Evolutionary conservation across 2,888 invertebrate species (phyloP), one percentile per base, ranked within the genome.

Genomic region (Leuctra nigra): DNA sequence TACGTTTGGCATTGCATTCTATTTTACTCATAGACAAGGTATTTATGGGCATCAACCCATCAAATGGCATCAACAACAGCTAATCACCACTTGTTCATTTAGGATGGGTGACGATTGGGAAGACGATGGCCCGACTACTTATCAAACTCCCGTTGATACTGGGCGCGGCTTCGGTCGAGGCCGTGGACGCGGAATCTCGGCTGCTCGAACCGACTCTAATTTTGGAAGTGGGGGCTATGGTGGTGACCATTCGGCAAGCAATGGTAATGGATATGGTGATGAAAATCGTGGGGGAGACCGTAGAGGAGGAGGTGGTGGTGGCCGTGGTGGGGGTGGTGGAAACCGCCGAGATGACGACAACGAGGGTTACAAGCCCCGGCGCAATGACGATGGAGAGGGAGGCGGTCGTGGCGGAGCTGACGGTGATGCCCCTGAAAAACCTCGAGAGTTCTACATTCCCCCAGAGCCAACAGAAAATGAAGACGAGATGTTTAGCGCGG

Each of bases 391-490:
- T 20, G 60, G 61, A 2, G n/a, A n/a, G n/a, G n/a, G n/a, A n/a
- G 54, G 64, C 29, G 61, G 62, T n/a, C 56, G 61, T 16, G 59
- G 60, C 29, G 60, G 59, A 33, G 64, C 29, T 33, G 55, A 48
- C 3, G 59, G 50, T 3, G 38, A 22, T 7, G 47, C 35, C 13
- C 11, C 2, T 16, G 46, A 39, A n/a, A 25, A 55, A 36, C 22
- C 41, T 2, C 75, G 81, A 1, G 82, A 82, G 59, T 73, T 76
- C 22, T 87, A 87, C 64, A 77, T 85, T 47, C 92, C 93, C 0
- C 84, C 86, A 0, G 90, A 90, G 44, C 81, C 85, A 0, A 77
- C 82, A 0, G 78, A 79, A 1, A 83, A 88, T 57, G 90, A 87
- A 55, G 74, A 75, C 0, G 83, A 83, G 58, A 77, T 91, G 35